phyloP scores from a whole-genome alignment of 2,888 invertebrate species.

The Glaucopsyche alexis region DNA sequence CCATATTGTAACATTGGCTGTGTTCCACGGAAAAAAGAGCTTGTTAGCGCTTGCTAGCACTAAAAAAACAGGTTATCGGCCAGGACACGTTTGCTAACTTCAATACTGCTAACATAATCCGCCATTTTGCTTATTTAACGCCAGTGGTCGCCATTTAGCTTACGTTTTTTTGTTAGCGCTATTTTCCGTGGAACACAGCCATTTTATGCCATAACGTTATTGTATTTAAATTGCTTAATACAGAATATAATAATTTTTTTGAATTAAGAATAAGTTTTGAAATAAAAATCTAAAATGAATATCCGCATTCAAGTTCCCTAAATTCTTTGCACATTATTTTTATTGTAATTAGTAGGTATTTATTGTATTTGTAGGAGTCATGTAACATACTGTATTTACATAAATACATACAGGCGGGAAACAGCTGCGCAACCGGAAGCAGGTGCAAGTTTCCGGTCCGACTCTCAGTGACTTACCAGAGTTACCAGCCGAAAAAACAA shows the following conservation, averaged over 20 bases:
- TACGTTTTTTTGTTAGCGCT: too few species aligned
- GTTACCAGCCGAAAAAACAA: conserved; percentile 20
- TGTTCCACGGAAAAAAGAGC: too few species aligned
- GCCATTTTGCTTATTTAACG: too few species aligned
- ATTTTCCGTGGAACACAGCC: too few species aligned
- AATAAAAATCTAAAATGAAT: neutral
- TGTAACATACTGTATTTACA: neutral
- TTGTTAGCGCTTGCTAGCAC: too few species aligned
- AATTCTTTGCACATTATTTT: neutral
- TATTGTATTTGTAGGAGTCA: neutral
- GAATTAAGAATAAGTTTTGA: neutral
- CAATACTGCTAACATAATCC: too few species aligned
- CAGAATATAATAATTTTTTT: neutral
- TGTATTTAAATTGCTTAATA: too few species aligned
- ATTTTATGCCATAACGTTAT: too few species aligned
- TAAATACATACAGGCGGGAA: conserved; percentile 41
- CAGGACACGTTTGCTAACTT: too few species aligned
- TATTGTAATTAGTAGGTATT: neutral
- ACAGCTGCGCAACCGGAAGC: conserved; percentile 50
- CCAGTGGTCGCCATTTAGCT: too few species aligned
- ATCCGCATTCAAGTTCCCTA: neutral
- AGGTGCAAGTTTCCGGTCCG: conserved; percentile 47
- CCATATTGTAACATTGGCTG: too few species aligned
- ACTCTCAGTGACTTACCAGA: conserved; percentile 40
- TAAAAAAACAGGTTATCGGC: too few species aligned